These are phyloP conservation scores for Galbula dea DNA, from an alignment of 2,113 vertebrate genomes.

Conservation along the genomic window DNA sequence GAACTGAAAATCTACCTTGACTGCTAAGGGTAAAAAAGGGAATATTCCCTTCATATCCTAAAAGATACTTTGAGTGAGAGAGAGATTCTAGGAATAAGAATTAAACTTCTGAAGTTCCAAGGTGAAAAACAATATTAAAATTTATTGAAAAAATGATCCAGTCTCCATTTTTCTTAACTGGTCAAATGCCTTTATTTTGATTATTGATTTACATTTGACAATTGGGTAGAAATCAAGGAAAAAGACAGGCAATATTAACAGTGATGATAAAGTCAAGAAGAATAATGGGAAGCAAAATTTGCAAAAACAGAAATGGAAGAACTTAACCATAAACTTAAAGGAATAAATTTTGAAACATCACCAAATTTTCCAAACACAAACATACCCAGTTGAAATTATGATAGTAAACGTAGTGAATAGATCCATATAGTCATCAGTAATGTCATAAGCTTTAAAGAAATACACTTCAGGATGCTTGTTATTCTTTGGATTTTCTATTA, in stretches of 20 bases:
- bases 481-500: not conserved
- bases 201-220: not conserved
- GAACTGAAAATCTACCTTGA: not conserved
- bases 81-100: not conserved
- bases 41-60: not conserved
- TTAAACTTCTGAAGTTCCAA: not conserved
- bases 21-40: not conserved
- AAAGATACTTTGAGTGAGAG: not conserved
- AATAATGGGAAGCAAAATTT: not conserved
- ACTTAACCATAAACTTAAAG: not conserved
- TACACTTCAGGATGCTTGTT: not conserved
- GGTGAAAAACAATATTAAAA: not conserved
- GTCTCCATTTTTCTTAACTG: not conserved
- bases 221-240: not conserved
- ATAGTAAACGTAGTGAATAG: not conserved
- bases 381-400: fast-evolving
- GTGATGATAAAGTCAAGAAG: not conserved
- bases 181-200: not conserved
- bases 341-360: not conserved
- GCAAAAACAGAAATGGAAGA: not conserved
- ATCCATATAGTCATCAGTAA: not conserved
- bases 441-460: not conserved
- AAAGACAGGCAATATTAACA: not conserved
- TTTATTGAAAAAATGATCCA: not conserved
- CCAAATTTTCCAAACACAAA: not conserved